Conservation (phyloP, 2,113 vertebrate genomes). For the Cyprinodon variegatus region DNA sequence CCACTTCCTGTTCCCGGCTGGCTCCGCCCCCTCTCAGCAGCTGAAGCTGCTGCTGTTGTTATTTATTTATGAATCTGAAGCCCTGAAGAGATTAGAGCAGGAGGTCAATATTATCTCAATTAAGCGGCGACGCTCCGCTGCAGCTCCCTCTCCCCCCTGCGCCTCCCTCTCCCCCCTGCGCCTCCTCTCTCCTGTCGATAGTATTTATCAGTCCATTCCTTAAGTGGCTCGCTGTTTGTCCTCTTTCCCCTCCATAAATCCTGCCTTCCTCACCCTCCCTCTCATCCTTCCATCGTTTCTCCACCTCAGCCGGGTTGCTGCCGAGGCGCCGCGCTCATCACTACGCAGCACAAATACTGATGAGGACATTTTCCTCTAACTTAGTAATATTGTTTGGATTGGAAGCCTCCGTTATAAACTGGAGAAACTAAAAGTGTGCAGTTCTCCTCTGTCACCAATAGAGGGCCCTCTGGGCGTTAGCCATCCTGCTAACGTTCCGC, state of each 20-base stretch:
- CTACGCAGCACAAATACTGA: neutral
- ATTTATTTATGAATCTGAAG: constrained; percentile 76
- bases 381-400: too few species aligned
- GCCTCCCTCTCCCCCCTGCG: constrained; percentile 56
- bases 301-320: neutral
- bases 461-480: too few species aligned
- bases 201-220: constrained; percentile 73
- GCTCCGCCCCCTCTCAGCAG: constrained; percentile 67
- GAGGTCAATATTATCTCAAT: constrained; percentile 89
- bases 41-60: constrained; percentile 81
- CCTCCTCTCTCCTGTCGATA: constrained; percentile 77
- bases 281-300: constrained; percentile 4
- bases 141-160: constrained; percentile 62
- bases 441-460: neutral
- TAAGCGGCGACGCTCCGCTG: constrained; percentile 80
- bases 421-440: too few species aligned
- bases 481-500: too few species aligned
- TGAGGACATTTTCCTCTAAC: neutral
- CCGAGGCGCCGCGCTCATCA: too few species aligned
- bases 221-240: constrained; percentile 64
- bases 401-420: too few species aligned
- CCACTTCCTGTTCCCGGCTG: neutral
- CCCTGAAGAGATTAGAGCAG: constrained; percentile 79
- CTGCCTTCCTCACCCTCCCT: neutral
- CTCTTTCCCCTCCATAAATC: constrained; percentile 39